Percentiles rank a stretch among this genome's conserved stretches.
These are phyloP conservation scores for Hylaeus anthracinus DNA, from an alignment of 1,140 invertebrate genomes.

Conservation along the genomic window DNA sequence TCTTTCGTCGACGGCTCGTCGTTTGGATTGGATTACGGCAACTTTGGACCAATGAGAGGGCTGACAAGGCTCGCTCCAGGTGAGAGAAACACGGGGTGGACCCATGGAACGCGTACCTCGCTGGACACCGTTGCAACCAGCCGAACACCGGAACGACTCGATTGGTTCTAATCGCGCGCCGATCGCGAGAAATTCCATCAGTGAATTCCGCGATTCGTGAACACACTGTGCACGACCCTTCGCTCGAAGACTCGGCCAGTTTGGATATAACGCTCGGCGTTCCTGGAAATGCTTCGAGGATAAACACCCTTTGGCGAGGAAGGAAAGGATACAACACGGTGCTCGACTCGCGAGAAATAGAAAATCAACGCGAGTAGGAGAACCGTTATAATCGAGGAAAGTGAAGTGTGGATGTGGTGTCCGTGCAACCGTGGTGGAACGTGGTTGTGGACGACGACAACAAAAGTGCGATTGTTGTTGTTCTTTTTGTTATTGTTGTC, in stretches of 20 bases:
- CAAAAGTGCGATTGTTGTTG: conserved; percentile 51
- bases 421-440: conserved; percentile 69
- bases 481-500: conserved; percentile 11
- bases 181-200: background rate
- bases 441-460: conserved; percentile 67
- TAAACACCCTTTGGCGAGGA: background rate
- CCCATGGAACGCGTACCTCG: conserved; percentile 55
- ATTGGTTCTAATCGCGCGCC: conserved; percentile 22
- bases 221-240: background rate
- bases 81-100: conserved; percentile 53
- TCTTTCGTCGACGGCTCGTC: background rate
- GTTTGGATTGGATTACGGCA: background rate
- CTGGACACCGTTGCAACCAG: conserved; percentile 34
- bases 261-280: background rate
- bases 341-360: no score
- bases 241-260: background rate
- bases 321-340: no score
- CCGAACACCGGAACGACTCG: conserved; percentile 20
- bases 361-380: background rate
- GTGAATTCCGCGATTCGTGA: background rate
- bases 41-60: conserved; percentile 56
- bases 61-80: conserved; percentile 24
- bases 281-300: background rate
- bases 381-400: conserved; percentile 12
- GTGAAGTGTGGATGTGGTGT: conserved; percentile 74